phyloP scores from a whole-genome alignment of 2,888 invertebrate genomes.

The Platycnemis pennipes region DNA sequence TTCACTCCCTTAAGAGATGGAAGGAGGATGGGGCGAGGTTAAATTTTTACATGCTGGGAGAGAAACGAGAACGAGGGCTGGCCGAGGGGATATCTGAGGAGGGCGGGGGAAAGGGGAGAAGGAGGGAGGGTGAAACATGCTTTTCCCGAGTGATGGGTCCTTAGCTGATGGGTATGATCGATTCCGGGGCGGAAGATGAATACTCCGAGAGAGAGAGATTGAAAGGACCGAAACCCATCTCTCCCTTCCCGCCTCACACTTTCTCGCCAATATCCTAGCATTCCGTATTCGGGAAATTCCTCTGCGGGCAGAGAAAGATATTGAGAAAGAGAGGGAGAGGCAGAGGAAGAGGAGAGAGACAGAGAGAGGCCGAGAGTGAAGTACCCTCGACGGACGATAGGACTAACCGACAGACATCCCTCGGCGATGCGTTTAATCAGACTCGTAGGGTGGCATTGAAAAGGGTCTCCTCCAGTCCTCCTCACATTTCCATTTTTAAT shows the following conservation, averaged over 20 bases:
- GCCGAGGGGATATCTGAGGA: not conserved
- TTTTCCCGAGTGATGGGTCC: not conserved
- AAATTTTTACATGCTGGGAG: not conserved
- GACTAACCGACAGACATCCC: not conserved
- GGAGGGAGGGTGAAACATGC: not conserved
- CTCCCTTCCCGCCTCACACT: not conserved
- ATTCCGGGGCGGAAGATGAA: conserved; percentile 11
- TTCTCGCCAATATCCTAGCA: not conserved
- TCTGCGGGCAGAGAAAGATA: not conserved
- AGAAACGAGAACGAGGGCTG: not conserved
- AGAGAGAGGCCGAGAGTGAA: not conserved
- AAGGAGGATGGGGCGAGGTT: not conserved
- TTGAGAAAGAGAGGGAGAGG: no score
- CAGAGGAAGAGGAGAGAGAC: not conserved
- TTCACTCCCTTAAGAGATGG: not conserved
- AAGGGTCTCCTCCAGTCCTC: not conserved
- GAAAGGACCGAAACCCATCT: not conserved
- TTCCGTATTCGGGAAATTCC: not conserved
- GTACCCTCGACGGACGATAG: not conserved
- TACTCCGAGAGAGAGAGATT: not conserved
- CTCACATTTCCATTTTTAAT: not conserved
- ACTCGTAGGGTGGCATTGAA: not conserved
- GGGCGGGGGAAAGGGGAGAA: not conserved
- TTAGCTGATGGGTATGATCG: conserved; percentile 12
- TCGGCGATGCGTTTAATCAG: conserved; percentile 13